Evolutionary conservation across 2,888 invertebrate genomes (phyloP), one percentile per base, ranked within the genome.

Genomic region (Stratiomys singularior): DNA sequence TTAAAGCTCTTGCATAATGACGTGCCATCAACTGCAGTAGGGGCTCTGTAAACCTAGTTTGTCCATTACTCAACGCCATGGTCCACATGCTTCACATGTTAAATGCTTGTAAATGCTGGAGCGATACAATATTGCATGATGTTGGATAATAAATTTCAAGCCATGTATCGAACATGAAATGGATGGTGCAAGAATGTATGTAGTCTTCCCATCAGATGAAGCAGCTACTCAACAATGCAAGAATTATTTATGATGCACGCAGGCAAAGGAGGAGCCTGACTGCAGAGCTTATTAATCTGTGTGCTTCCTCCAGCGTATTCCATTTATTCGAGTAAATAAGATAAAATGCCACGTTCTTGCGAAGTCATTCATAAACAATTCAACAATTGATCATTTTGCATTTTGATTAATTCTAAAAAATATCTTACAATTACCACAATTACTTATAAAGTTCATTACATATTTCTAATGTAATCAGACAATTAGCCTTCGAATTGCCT

Each of bases 141-240:
- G 64, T 23, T 11, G n/a, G 64, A 64, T 64, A 64, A 64, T 64
- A 64, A 64, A 64, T 64, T 64, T 64, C 64, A 64, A 18, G 64
- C 64, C 13, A 64, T 28, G 7, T 64, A 64, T 64, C 30, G 64
- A 30, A 64, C n/a, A 30, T 21, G 64, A 64, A 64, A 64, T 27
- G 64, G 64, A 64, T 15, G 64, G 2, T 64, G 60, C n/a, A n/a
- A 25, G 64, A 64, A 27, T 15, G 28, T 64, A n/a, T 15, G 52
- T 52, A 4, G 52, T 4, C 4, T 52, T 18, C 52, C 15, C 18
- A 52, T 52, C 15, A 9, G 18, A 52, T 52, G 52, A 9, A 52
- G 15, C 52, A n/a, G 52, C 4, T 52, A 37, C 37, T 18, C 7
- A 18, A 13, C 52, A 52, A 52, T 52, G 52, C 15, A 9, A 13